Conservation (phyloP, 2,113 vertebrate species). For the Bubo blakistoni region DNA sequence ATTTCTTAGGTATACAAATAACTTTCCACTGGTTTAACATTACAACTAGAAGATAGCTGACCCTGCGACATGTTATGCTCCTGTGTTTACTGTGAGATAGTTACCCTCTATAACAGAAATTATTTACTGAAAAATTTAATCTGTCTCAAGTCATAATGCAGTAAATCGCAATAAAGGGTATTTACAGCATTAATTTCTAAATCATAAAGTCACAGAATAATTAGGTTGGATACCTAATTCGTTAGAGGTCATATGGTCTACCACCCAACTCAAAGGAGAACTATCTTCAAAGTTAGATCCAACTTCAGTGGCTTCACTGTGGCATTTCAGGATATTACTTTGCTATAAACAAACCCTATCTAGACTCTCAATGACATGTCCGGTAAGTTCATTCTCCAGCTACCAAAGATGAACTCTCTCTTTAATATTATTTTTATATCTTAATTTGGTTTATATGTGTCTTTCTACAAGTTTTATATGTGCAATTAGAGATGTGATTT, state of each 20-base stretch:
- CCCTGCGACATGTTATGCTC: background rate
- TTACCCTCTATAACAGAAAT: background rate
- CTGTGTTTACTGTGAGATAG: background rate
- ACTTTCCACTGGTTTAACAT: background rate
- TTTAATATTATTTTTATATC: background rate
- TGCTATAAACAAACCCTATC: background rate
- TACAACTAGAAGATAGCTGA: background rate
- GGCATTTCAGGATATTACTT: background rate
- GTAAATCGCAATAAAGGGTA: background rate
- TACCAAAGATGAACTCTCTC: background rate
- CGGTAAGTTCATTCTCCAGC: background rate
- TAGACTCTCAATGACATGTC: background rate
- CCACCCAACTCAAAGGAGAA: background rate
- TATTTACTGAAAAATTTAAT: background rate
- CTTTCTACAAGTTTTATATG: background rate
- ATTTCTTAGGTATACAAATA: background rate
- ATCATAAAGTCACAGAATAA: background rate
- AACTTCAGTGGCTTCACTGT: background rate
- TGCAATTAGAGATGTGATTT: background rate
- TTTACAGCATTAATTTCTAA: background rate
- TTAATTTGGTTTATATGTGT: background rate
- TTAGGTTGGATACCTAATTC: background rate
- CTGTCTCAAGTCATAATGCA: background rate
- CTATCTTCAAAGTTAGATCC: background rate
- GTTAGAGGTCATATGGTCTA: background rate